phyloP scores from a whole-genome alignment of 64 coral and sea anemone species.

The Montipora sp. region DNA sequence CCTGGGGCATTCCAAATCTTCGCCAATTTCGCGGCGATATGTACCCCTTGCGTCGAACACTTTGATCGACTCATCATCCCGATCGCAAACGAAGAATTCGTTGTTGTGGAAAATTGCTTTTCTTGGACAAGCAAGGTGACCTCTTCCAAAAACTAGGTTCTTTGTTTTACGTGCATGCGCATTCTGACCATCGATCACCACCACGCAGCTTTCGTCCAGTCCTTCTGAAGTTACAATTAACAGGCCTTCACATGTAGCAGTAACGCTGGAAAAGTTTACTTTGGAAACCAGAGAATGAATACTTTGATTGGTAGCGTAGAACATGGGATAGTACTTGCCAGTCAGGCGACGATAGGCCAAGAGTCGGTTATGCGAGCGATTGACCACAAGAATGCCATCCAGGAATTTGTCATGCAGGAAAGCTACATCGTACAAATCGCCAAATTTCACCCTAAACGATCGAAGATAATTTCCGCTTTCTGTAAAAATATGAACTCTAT shows the following conservation, averaged over 20 bases:
- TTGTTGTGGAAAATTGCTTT: not conserved
- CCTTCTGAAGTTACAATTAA: constrained; percentile 24
- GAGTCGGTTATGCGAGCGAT: constrained; percentile 26
- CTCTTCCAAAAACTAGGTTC: constrained; percentile 14
- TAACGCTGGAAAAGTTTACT: not conserved
- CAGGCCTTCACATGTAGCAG: not conserved
- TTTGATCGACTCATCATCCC: constrained; percentile 6
- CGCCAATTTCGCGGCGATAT: constrained; percentile 20
- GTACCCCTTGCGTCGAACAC: constrained; percentile 8
- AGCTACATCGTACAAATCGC: constrained; percentile 30
- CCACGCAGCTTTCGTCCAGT: constrained; percentile 25
- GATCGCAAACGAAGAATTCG: constrained; percentile 27
- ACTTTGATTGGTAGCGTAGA: not conserved
- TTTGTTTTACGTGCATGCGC: not conserved
- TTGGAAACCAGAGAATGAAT: not conserved
- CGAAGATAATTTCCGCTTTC: constrained; percentile 8
- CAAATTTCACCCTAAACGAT: constrained; percentile 29
- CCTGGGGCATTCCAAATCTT: constrained; percentile 30
- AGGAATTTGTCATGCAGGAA: not conserved
- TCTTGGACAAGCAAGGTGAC: constrained; percentile 15
- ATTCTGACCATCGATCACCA: not conserved
- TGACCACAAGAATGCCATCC: constrained; percentile 22
- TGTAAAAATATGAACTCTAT: constrained; percentile 21
- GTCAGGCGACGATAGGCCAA: not conserved
- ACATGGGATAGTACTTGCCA: constrained; percentile 2